Percentiles rank a stretch among this genome's conserved stretches.
Conservation (phyloP, 2,113 vertebrate species). For the Trogon surrucura region DNA sequence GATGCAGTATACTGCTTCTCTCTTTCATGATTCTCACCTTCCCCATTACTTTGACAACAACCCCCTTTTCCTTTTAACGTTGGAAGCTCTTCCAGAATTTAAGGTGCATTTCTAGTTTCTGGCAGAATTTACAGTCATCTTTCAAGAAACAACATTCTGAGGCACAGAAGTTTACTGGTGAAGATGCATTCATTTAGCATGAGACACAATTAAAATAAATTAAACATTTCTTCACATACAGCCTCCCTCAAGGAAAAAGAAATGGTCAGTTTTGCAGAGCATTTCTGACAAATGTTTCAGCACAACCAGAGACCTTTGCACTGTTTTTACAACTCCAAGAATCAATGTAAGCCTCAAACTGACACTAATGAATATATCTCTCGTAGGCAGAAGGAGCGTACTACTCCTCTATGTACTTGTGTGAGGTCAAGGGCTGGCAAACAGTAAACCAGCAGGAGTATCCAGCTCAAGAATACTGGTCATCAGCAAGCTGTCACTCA, state of each 20-base stretch:
- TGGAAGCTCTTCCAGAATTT: background rate
- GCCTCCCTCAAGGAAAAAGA: background rate
- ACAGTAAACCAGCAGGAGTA: background rate
- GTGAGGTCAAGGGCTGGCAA: background rate
- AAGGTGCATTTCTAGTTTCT: background rate
- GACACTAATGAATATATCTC: background rate
- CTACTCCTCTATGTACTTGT: background rate
- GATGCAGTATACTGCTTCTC: background rate
- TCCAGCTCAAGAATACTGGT: background rate
- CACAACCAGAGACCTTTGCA: background rate
- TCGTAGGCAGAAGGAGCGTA: background rate
- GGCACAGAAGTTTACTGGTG: background rate
- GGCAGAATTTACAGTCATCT: background rate
- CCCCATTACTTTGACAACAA: background rate
- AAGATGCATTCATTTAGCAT: background rate
- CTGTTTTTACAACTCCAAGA: background rate
- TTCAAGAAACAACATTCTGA: background rate
- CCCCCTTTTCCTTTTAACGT: background rate
- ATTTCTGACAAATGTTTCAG: background rate
- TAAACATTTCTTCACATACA: background rate
- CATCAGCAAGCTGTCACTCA: background rate
- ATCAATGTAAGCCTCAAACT: background rate
- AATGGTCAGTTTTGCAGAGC: background rate
- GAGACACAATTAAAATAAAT: background rate
- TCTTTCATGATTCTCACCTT: background rate